Conservation (phyloP, 2,113 vertebrate genomes). For the Hydrolagus affinis region DNA sequence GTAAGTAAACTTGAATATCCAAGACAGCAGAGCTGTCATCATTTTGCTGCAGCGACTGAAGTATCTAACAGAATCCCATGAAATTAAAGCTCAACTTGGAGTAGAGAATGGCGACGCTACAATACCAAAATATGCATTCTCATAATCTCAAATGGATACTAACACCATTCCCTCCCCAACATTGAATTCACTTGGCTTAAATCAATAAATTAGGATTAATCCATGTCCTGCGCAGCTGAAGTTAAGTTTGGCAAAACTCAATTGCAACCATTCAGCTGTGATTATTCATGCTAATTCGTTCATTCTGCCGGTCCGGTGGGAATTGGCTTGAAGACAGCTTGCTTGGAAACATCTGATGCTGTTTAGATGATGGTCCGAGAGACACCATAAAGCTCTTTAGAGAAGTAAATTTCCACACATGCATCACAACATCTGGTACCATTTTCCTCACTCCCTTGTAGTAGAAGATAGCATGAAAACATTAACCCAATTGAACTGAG, state of each 20-base stretch:
- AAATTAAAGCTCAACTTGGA: no score
- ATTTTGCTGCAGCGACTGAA: no score
- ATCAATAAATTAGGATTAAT: not conserved
- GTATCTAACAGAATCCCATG: no score
- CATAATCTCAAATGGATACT: not conserved
- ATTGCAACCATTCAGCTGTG: not conserved
- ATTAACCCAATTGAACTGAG: not conserved
- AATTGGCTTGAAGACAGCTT: not conserved
- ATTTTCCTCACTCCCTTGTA: not conserved
- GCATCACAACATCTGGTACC: no score
- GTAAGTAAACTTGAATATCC: no score
- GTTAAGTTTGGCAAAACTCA: not conserved
- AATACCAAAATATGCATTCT: no score
- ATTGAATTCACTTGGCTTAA: not conserved
- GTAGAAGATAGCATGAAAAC: not conserved
- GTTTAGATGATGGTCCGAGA: not conserved
- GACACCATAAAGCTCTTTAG: not conserved
- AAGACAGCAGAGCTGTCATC: no score
- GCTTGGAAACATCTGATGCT: not conserved
- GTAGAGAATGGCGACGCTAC: no score
- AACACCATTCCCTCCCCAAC: not conserved
- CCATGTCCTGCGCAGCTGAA: no score
- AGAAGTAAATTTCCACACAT: no score
- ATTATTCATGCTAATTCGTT: not conserved
- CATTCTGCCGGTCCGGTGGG: not conserved